Evolutionary conservation across 2,113 vertebrate species (phyloP).

Genomic region (Coreoperca whiteheadi): DNA sequence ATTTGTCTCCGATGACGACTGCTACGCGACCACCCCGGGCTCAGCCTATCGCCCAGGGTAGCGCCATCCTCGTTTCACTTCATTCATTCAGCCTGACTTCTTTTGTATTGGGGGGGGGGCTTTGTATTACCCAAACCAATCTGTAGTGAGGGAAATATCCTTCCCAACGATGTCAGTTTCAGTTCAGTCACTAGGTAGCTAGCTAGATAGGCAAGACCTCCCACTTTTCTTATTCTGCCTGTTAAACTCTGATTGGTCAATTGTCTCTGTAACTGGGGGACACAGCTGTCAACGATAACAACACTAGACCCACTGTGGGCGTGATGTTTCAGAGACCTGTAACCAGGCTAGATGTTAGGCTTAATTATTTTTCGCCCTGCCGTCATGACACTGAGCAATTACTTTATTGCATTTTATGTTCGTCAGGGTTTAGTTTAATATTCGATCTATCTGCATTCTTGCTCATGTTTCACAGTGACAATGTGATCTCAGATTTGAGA

Average conservation of each 20-base stretch:
- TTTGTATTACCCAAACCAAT: too few relatives aligned
- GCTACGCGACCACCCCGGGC: not conserved
- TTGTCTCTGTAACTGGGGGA: too few relatives aligned
- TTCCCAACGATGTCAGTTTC: too few relatives aligned
- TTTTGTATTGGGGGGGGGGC: too few relatives aligned
- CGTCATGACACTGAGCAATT: not conserved
- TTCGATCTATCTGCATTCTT: not conserved
- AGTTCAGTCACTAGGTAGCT: too few relatives aligned
- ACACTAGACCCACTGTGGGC: too few relatives aligned
- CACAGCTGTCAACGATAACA: too few relatives aligned
- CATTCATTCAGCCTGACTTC: too few relatives aligned
- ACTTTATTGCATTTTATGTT: not conserved
- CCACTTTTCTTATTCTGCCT: not conserved
- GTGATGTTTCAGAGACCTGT: not conserved
- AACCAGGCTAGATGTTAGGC: not conserved
- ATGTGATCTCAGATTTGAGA: conserved; percentile 18
- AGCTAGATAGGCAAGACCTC: too few relatives aligned
- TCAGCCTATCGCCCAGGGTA: too few relatives aligned
- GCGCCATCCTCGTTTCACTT: too few relatives aligned
- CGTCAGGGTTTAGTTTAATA: not conserved
- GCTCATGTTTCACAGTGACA: conserved; percentile 16
- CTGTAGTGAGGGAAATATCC: too few relatives aligned
- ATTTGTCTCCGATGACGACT: not conserved
- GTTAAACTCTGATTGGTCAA: not conserved
- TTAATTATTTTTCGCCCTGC: not conserved